Base-by-base conservation (phyloP, 2,113 vertebrate genomes). In the Nycticryphes semicollaris region DNA sequence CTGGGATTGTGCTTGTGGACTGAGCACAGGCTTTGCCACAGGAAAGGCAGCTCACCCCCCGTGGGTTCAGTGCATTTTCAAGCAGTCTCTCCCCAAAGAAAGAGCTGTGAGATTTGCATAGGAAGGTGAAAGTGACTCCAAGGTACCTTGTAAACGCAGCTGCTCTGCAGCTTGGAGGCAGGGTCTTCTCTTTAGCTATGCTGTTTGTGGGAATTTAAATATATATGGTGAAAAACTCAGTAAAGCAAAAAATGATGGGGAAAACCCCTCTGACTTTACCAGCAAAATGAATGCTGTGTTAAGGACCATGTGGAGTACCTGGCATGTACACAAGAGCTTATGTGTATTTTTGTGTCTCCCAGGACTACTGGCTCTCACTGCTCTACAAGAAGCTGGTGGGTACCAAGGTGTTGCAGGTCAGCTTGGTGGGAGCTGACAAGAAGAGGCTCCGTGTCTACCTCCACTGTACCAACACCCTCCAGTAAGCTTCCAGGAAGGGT, bases 301-400 rank as follows among this genome's bases (percentile, higher is more conserved):
- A 50, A 60, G 48, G 27, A 23, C 51, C 3, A 1, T 10, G 30
- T 57, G 64, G 37, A 23, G 18, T 31, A 35, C 12, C 27, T 35
- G 35, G 24, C 23, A 28, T 1, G 4, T 30, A 41, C n/a, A 23
- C 17, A 35, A 93, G 37, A 4, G 13, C 33, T 94, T 30, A 72
- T 1, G 0, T 25, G 17, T 90, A 37, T 1, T 80, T 96, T 76
- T 88, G 7, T 94, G 62, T 68, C 39, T 73, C 39, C 62, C 62
- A 96, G 99, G 99, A 99, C 95, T 99, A 99, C 33, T 99, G 99
- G 99, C 97, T 99, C 4, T 99, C 99, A 1, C 94, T 99, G 51
- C 96, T 99, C 43, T 99, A 99, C 93, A 99, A 99, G 98, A 98
- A 97, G 41, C 98, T 99, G 20, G 99, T 99, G 24, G 99, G 99